phyloP scores from a whole-genome alignment of 2,888 invertebrate genomes.

The Meloe dianella region DNA sequence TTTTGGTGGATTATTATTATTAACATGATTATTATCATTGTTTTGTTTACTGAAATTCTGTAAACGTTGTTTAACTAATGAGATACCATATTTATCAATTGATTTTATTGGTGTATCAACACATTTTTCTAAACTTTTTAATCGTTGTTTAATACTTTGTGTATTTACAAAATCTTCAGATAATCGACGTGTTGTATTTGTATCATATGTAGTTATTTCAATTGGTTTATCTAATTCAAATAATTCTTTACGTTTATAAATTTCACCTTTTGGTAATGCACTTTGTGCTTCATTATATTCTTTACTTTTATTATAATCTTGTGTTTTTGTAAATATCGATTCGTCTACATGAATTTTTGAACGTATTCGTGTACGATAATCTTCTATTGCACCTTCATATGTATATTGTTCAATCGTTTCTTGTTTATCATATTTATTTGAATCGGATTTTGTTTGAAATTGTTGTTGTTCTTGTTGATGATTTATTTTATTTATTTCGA shows the following conservation, averaged over 20 bases:
- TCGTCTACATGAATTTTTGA: conserved; percentile 55
- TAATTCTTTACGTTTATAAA: conserved; percentile 80
- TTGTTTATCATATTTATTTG: conserved; percentile 43
- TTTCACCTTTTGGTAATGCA: conserved; percentile 77
- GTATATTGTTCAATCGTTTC: conserved; percentile 80
- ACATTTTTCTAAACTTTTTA: conserved; percentile 72
- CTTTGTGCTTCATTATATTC: conserved; percentile 51
- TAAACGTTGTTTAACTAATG: conserved; percentile 43
- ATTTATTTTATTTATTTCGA: conserved; percentile 19
- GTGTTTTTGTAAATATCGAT: conserved; percentile 47
- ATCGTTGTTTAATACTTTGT: conserved; percentile 75
- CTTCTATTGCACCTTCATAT: conserved; percentile 86
- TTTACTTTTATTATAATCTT: conserved; percentile 48
- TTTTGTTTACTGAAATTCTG: conserved; percentile 44
- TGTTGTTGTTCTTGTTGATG: conserved; percentile 70
- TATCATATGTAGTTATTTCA: conserved; percentile 59
- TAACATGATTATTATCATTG: conserved; percentile 32
- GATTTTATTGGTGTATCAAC: conserved; percentile 61
- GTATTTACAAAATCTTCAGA: conserved; percentile 71
- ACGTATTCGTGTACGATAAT: conserved; percentile 80
- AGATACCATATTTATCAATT: conserved; percentile 42
- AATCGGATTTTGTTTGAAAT: conserved; percentile 47
- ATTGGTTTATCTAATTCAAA: conserved; percentile 74
- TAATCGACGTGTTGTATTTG: conserved; percentile 60
- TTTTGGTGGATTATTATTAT: conserved; percentile 41